Evolutionary conservation across 1,140 invertebrate species (phyloP).

Genomic region (Hyles vespertilio): DNA sequence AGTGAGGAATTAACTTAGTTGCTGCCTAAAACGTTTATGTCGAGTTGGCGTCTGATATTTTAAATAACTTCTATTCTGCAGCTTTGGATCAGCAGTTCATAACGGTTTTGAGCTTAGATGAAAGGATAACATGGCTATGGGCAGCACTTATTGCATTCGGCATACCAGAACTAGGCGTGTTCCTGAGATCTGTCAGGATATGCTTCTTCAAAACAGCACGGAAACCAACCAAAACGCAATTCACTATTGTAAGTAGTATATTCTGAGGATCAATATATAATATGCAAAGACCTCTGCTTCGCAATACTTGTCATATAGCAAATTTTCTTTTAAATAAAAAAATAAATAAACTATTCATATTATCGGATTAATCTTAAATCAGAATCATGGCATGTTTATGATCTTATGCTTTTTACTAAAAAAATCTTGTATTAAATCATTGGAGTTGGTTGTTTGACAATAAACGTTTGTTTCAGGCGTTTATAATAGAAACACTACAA

Average conservation of each 20-base stretch:
- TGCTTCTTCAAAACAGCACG: constrained; percentile 92
- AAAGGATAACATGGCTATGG: constrained; percentile 94
- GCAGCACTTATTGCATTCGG: constrained; percentile 89
- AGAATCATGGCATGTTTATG: background rate
- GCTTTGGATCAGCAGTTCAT: constrained; percentile 88
- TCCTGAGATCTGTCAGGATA: constrained; percentile 88
- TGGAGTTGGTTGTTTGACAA: background rate
- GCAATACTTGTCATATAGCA: background rate
- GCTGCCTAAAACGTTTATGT: no score
- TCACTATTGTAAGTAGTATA: constrained; percentile 69
- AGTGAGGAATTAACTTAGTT: no score
- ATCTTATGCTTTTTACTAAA: background rate
- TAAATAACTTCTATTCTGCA: constrained; percentile 42
- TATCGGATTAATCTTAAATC: background rate
- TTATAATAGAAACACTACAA: constrained; percentile 91
- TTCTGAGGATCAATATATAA: constrained; percentile 8
- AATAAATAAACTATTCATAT: no score
- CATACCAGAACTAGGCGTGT: constrained; percentile 89
- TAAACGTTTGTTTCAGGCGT: constrained; percentile 74
- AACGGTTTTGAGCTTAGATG: constrained; percentile 83
- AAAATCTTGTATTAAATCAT: background rate
- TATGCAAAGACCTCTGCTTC: constrained; percentile 58
- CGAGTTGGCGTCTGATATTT: no score
- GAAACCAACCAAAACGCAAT: constrained; percentile 78
- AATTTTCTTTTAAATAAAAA: background rate